Base-by-base conservation (phyloP, 2,797 vertebrate genomes). In the Enteromius thamalakanensis region DNA sequence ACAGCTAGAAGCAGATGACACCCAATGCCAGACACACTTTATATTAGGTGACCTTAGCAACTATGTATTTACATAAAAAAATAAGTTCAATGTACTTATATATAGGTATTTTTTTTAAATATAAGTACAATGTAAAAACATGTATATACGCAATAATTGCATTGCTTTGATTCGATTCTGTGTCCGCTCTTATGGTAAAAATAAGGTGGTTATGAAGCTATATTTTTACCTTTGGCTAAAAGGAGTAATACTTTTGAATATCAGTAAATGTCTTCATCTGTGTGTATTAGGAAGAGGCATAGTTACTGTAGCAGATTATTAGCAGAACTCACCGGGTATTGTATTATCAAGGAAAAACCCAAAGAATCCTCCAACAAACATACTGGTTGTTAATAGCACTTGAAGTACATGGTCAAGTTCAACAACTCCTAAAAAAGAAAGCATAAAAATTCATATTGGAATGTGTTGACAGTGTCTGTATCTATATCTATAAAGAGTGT, bases 281-380 rank as follows among this genome's bases (percentile, higher is more conserved):
- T 34, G 62, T 65, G 29, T 34, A 32, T 65, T 65, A 65, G 8
- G 0, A 65, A 29, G 37, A 34, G 12, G 74, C 47, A 58, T 26
- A 64, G 10, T 62, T 19, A 60, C 26, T 55, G 19, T 17, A 72
- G 34, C 55, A 15, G 53, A 49, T 55, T 47, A 34, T 19, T 68
- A 49, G 4, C 0, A 4, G 60, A 64, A 29, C 85, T 91, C 88
- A 99, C 98, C 97, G 88, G 97, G 97, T 86, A 99, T 93, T 67
- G 97, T 99, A 92, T 99, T 99, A 91, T 99, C 98, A 75, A 99
- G 92, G 34, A 98, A 4, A 84, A 98, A 98, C 32, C 96, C 97
- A 80, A 98, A 93, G 90, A 97, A 95, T 65, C 98, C 98, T 17
- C 98, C 97, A 0, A 99, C 96, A 90, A 99, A 99, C 98, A 99